Evolutionary conservation across 2,888 invertebrate genomes (phyloP).

Genomic region (Drosophila subquinaria): DNA sequence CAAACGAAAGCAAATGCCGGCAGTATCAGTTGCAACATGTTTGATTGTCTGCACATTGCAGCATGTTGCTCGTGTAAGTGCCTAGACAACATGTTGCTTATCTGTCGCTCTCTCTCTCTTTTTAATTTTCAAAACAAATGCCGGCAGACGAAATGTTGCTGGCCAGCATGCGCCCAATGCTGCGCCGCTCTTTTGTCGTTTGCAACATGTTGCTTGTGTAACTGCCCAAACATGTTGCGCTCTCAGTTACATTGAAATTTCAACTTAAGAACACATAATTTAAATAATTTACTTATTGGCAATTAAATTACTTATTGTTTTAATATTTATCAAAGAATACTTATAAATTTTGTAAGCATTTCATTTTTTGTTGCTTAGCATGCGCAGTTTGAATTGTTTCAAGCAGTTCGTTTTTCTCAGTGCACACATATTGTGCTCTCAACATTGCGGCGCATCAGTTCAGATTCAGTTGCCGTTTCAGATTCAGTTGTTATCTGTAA

Average conservation of each 20-base stretch:
- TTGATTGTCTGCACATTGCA: conserved; percentile 1
- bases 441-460: conserved; percentile 76
- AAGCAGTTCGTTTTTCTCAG: conserved; percentile 35
- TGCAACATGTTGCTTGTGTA: conserved; percentile 74
- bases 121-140: conserved; percentile 30
- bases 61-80: conserved; percentile 22
- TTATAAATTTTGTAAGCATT: neutral
- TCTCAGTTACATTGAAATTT: conserved; percentile 32
- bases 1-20: conserved; percentile 40
- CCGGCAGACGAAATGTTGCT: conserved; percentile 37
- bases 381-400: neutral
- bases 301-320: neutral
- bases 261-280: neutral
- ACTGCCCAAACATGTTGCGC: conserved; percentile 47
- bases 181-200: conserved; percentile 13
- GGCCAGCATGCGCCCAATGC: conserved; percentile 39
- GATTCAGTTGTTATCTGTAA: conserved; percentile 80
- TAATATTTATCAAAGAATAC: neutral
- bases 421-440: conserved; percentile 58
- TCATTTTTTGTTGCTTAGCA: neutral
- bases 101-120: conserved; percentile 2
- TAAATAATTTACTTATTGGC: neutral
- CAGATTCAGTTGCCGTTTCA: conserved; percentile 56
- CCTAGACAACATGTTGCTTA: conserved; percentile 33
- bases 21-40: conserved; percentile 33